Conservation (phyloP, 1,140 invertebrate species). For the Globodera ellingtonae region DNA sequence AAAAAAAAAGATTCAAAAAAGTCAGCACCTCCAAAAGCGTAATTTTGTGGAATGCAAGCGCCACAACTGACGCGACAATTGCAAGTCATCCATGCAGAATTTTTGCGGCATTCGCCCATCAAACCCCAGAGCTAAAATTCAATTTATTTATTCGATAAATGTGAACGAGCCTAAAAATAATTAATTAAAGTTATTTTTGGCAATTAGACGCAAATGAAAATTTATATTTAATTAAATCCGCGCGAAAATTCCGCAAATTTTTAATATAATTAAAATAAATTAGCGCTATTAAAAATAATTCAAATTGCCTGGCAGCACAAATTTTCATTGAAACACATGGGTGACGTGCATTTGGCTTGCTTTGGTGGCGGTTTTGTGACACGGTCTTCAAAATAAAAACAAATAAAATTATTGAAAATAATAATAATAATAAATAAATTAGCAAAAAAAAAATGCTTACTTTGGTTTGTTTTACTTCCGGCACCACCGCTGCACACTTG, state of each 20-base stretch:
- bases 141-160: neutral
- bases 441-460: neutral
- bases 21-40: conserved; percentile 43
- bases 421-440: neutral
- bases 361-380: conserved; percentile 23
- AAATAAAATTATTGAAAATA: conserved; percentile 10
- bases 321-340: conserved; percentile 56
- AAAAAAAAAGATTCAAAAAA: too few relatives aligned
- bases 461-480: conserved; percentile 10
- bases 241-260: neutral
- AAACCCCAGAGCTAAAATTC: conserved; percentile 49
- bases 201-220: neutral
- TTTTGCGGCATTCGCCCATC: conserved; percentile 42
- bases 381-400: conserved; percentile 3
- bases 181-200: neutral
- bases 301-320: conserved; percentile 41
- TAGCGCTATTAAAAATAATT: neutral
- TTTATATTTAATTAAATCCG: neutral
- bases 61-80: conserved; percentile 54
- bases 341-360: conserved; percentile 43
- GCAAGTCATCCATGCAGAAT: conserved; percentile 52
- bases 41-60: conserved; percentile 48
- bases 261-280: conserved; percentile 6
- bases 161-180: neutral
- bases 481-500: conserved; percentile 42